These are phyloP conservation scores for Drosophila borborema DNA, from an alignment of 2,888 invertebrate genomes.

Conservation along the genomic window DNA sequence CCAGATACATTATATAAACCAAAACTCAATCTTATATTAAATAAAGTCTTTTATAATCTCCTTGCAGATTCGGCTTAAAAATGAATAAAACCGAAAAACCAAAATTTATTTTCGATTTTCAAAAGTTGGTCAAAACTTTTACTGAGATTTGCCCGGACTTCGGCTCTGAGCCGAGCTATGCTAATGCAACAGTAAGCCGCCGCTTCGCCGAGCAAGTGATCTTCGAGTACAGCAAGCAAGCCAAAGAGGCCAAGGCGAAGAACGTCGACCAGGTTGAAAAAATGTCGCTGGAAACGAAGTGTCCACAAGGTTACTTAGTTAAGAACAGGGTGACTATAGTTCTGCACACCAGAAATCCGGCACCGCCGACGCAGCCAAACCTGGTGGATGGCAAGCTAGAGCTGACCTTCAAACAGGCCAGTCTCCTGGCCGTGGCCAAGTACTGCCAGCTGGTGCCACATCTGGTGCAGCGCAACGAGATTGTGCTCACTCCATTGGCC, in stretches of 20 bases:
- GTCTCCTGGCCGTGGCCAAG: slow-evolving; percentile 66
- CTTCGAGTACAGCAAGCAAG: slow-evolving; percentile 54
- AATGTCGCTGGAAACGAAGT: slow-evolving; percentile 25
- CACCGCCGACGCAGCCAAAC: slow-evolving; percentile 45
- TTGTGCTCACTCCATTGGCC: slow-evolving; percentile 64
- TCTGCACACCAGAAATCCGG: slow-evolving; percentile 11
- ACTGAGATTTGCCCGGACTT: slow-evolving; percentile 62
- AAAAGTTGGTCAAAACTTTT: slow-evolving; percentile 41
- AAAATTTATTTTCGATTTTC: slow-evolving; percentile 50
- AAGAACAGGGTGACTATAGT: slow-evolving; percentile 32
- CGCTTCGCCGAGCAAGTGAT: slow-evolving; percentile 63
- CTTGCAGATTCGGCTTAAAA: slow-evolving; percentile 12
- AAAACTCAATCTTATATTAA: not conserved
- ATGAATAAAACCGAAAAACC: slow-evolving; percentile 25
- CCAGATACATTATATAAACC: too few species aligned
- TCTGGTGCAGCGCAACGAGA: slow-evolving; percentile 41
- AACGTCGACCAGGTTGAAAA: slow-evolving; percentile 34
- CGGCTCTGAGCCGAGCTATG: slow-evolving; percentile 42
- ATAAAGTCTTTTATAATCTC: too few species aligned
- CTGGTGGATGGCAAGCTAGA: slow-evolving; percentile 36
- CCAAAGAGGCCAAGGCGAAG: slow-evolving; percentile 47
- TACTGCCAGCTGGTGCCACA: slow-evolving; percentile 64
- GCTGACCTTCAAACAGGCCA: slow-evolving; percentile 68
- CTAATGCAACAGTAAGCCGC: slow-evolving; percentile 55
- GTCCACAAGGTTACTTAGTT: not conserved